Evolutionary conservation across 2,888 invertebrate species (phyloP).

Genomic region (Leistus spinibarbis): DNA sequence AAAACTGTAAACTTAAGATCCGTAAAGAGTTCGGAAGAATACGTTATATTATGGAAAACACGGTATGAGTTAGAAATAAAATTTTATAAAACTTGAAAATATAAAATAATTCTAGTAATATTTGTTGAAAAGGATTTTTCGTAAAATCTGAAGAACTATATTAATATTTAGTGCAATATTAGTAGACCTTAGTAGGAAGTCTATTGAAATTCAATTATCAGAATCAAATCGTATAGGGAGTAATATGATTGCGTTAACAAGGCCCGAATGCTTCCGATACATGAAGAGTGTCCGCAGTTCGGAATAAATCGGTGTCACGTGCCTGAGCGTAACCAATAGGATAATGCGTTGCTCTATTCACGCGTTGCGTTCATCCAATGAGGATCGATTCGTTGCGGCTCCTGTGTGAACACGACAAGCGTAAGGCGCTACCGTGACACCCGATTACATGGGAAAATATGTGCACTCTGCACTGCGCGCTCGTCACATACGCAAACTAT

Average conservation of each 20-base stretch:
- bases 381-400: slow-evolving; percentile 53
- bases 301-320: slow-evolving; percentile 62
- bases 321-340: slow-evolving; percentile 64
- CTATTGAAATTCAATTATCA: neutral
- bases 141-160: too few species aligned
- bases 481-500: neutral
- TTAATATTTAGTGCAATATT: too few species aligned
- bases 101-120: too few species aligned
- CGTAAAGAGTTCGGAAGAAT: too few species aligned
- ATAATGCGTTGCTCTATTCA: slow-evolving; percentile 51
- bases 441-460: slow-evolving; percentile 55
- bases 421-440: slow-evolving; percentile 53
- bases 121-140: too few species aligned
- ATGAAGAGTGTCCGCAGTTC: slow-evolving; percentile 19
- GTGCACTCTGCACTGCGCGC: neutral
- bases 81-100: too few species aligned
- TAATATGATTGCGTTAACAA: slow-evolving; percentile 7
- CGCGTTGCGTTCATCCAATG: slow-evolving; percentile 48
- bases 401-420: slow-evolving; percentile 54
- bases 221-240: neutral
- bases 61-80: too few species aligned
- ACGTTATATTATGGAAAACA: too few species aligned
- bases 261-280: slow-evolving; percentile 5
- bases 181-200: too few species aligned
- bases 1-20: too few species aligned